phyloP scores from a whole-genome alignment of 2,113 vertebrate genomes.

The Bubo blakistoni region DNA sequence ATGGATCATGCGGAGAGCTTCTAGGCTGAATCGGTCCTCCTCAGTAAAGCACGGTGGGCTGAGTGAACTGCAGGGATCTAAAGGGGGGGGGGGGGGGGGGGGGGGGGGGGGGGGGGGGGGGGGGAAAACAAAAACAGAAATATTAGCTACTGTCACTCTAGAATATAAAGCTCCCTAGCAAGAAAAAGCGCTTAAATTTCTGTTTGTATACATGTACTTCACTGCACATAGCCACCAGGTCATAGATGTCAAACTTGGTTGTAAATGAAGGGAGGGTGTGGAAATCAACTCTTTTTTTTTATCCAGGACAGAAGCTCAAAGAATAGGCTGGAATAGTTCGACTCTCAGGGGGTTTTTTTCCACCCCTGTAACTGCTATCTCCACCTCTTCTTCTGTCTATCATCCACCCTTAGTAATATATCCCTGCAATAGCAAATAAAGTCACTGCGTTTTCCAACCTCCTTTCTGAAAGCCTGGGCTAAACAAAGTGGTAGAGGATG shows the following conservation, averaged over 20 bases:
- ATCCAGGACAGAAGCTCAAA: neutral
- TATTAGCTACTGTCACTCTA: neutral
- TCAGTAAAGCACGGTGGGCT: conserved; percentile 91
- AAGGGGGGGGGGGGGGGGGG: neutral
- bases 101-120: neutral
- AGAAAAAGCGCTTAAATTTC: neutral
- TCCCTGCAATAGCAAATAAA: neutral
- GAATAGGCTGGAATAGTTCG: neutral
- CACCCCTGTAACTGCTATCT: neutral
- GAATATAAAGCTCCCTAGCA: neutral
- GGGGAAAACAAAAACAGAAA: neutral
- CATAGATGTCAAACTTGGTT: neutral
- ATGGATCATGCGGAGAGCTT: conserved; percentile 94
- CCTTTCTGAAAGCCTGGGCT: neutral
- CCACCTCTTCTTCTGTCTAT: neutral
- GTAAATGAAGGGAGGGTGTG: rapidly evolving
- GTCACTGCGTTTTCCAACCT: neutral
- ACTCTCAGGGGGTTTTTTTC: neutral
- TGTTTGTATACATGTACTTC: neutral
- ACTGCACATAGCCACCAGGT: neutral
- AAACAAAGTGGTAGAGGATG: neutral
- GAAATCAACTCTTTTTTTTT: neutral
- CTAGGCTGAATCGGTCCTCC: conserved; percentile 91
- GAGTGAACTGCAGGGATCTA: conserved; percentile 87
- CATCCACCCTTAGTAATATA: neutral